These are phyloP conservation scores for Dasyornis broadbenti DNA, from an alignment of 2,113 vertebrate genomes.

Conservation along the genomic window DNA sequence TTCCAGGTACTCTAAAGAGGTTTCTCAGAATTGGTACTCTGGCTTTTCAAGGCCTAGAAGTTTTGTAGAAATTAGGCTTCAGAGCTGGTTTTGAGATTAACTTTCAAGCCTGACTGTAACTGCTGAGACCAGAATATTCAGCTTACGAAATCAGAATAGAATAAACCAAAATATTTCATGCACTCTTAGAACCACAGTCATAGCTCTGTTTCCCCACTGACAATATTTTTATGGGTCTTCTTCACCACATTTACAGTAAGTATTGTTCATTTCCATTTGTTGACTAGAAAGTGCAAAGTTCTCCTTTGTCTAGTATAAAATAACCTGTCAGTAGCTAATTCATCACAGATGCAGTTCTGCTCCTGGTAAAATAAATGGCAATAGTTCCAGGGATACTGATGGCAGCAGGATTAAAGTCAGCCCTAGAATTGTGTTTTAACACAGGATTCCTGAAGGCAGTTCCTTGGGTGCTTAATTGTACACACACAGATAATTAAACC, in stretches of 20 bases:
- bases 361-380: background rate
- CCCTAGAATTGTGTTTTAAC: background rate
- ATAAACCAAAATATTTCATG: background rate
- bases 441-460: background rate
- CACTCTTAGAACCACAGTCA: background rate
- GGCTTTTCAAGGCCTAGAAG: background rate
- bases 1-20: background rate
- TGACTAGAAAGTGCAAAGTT: background rate
- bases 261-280: background rate
- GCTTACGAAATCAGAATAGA: background rate
- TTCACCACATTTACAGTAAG: background rate
- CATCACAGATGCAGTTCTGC: background rate
- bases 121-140: background rate
- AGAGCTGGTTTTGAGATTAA: background rate
- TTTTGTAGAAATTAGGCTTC: background rate
- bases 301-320: background rate
- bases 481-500: background rate
- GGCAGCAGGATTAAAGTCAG: background rate
- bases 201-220: background rate
- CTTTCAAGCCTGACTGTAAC: background rate
- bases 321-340: background rate
- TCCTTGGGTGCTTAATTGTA: background rate
- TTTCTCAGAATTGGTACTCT: background rate
- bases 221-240: background rate
- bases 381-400: background rate